These are phyloP conservation scores for Trachurus trachurus DNA, from an alignment of 2,797 vertebrate genomes.

Conservation along the genomic window DNA sequence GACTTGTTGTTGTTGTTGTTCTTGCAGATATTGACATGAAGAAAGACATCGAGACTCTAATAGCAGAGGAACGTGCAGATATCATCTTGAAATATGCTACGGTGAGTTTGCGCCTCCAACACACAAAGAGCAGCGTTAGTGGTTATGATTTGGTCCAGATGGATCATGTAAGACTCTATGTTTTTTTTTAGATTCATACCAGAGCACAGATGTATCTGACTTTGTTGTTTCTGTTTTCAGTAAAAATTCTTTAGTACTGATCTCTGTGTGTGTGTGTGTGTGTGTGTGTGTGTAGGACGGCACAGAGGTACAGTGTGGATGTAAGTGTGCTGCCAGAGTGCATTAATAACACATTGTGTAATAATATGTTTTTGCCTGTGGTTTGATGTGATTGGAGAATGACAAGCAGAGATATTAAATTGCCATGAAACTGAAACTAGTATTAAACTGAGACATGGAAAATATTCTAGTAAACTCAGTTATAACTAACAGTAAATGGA, in stretches of 20 bases:
- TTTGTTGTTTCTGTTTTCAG: neutral
- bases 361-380: conserved; percentile 38
- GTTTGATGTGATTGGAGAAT: conserved; percentile 14
- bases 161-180: neutral
- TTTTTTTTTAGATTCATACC: neutral
- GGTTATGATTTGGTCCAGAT: conserved; percentile 1
- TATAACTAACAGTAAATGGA: neutral
- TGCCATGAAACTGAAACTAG: conserved; percentile 21
- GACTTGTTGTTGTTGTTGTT: neutral
- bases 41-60: conserved; percentile 92
- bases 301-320: neutral
- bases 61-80: conserved; percentile 92
- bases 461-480: too few relatives aligned
- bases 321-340: conserved; percentile 24
- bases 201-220: neutral
- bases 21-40: conserved; percentile 93
- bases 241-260: neutral
- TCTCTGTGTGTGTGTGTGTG: conserved; percentile 20
- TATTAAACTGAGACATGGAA: neutral
- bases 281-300: conserved; percentile 29
- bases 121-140: neutral
- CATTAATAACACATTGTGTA: conserved; percentile 59
- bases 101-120: conserved; percentile 75
- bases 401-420: conserved; percentile 11
- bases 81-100: conserved; percentile 92